phyloP scores from a whole-genome alignment of 2,888 invertebrate species.

The Litoditis marina region DNA sequence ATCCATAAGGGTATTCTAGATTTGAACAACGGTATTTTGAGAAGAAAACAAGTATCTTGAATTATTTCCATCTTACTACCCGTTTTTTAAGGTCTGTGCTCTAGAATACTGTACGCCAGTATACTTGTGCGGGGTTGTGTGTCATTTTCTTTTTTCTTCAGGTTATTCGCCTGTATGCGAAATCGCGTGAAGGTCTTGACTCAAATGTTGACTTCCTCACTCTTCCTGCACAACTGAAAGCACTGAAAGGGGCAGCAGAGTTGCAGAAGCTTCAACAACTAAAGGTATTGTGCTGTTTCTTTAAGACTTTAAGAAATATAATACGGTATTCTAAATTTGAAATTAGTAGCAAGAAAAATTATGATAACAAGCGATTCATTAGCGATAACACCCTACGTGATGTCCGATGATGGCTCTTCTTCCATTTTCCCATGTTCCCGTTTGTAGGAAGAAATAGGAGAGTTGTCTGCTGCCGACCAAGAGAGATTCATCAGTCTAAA shows the following conservation, averaged over 20 bases:
- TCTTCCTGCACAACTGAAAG: slow-evolving; percentile 92
- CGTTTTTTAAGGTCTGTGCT: not conserved
- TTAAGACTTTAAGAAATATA: too few relatives aligned
- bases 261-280: slow-evolving; percentile 89
- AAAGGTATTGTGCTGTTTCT: too few relatives aligned
- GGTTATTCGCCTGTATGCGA: slow-evolving; percentile 86
- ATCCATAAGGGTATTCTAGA: not conserved
- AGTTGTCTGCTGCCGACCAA: slow-evolving; percentile 90
- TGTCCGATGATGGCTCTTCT: slow-evolving; percentile 8
- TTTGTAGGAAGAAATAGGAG: slow-evolving; percentile 84
- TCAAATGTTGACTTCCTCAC: slow-evolving; percentile 94
- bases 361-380: too few relatives aligned
- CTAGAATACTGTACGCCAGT: too few relatives aligned
- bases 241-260: slow-evolving; percentile 87
- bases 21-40: too few relatives aligned
- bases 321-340: too few relatives aligned
- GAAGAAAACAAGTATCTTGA: too few relatives aligned
- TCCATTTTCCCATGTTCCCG: not conserved
- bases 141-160: slow-evolving; percentile 2
- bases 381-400: too few relatives aligned
- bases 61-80: not conserved
- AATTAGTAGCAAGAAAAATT: too few relatives aligned
- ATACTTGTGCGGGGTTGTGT: too few relatives aligned
- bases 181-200: slow-evolving; percentile 94
- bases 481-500: slow-evolving; percentile 68